A percentile compares a stretch with the other conserved stretches of the same genome.
Evolutionary conservation across 2,888 invertebrate species (phyloP).

Genomic region (Protonemura montana): DNA sequence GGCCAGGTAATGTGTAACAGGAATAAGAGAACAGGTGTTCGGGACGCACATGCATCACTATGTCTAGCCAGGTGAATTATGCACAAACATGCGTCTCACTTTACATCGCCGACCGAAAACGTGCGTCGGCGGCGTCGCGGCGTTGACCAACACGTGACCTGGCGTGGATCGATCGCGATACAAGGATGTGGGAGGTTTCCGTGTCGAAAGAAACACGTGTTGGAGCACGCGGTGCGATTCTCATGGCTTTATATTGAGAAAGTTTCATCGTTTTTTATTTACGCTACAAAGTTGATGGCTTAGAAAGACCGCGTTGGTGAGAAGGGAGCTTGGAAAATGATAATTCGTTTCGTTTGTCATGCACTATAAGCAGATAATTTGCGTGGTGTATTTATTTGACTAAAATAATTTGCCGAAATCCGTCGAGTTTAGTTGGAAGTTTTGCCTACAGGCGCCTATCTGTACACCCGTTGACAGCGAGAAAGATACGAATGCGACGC

Average conservation of each 20-base stretch:
- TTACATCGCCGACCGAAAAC: neutral
- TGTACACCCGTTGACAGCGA: neutral
- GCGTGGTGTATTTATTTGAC: neutral
- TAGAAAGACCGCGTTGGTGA: neutral
- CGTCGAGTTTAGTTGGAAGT: neutral
- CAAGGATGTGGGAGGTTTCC: neutral
- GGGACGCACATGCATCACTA: neutral
- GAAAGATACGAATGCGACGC: neutral
- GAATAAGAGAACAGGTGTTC: neutral
- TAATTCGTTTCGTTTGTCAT: neutral
- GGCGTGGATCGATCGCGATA: neutral
- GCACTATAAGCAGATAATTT: too few species aligned
- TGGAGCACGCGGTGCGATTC: neutral
- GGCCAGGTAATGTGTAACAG: neutral
- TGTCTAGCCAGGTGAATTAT: neutral
- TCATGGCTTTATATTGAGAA: conserved; percentile 4
- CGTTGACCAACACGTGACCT: neutral
- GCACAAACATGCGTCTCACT: conserved; percentile 4
- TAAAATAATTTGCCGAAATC: neutral
- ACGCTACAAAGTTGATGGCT: neutral
- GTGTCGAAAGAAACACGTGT: neutral
- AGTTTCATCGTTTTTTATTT: neutral
- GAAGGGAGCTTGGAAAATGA: neutral
- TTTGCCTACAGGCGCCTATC: too few species aligned
- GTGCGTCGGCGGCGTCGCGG: neutral